phyloP scores from a whole-genome alignment of 2,888 invertebrate species.

The Hydriomena furcata region DNA sequence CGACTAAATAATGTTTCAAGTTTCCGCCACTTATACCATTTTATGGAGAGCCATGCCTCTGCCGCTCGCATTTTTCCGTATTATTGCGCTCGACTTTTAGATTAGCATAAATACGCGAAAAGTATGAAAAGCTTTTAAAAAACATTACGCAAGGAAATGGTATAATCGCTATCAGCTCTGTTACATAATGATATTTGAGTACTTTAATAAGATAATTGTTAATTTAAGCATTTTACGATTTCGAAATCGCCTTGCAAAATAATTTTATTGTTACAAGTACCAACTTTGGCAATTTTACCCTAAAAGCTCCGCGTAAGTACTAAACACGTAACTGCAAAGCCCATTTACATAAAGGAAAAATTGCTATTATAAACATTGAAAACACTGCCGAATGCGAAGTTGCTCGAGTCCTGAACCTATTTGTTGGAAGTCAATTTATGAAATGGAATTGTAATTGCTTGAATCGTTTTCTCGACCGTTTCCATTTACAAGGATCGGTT shows the following conservation, averaged over 20 bases:
- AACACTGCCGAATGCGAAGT: conserved; percentile 27
- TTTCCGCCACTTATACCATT: conserved; percentile 58
- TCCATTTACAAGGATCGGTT: conserved; percentile 32
- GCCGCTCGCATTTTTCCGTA: conserved; percentile 54
- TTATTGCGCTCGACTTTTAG: conserved; percentile 59
- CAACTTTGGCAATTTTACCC: conserved; percentile 24
- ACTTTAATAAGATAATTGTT: conserved; percentile 38
- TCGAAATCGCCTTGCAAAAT: conserved; percentile 12
- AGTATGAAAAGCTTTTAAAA: conserved; percentile 61
- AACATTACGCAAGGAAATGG: conserved; percentile 51
- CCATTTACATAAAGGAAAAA: conserved; percentile 38
- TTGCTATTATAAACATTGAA: conserved; percentile 34
- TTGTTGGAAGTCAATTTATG: conserved; percentile 46
- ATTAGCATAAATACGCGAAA: conserved; percentile 62
- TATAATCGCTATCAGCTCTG: conserved; percentile 49
- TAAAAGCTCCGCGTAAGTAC: conserved; percentile 17
- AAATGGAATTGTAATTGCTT: conserved; percentile 44
- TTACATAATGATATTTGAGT: conserved; percentile 45
- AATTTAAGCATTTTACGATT: conserved; percentile 28
- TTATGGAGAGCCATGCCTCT: conserved; percentile 57
- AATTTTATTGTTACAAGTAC: conserved; percentile 15
- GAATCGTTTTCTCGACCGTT: conserved; percentile 33
- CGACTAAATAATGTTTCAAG: conserved; percentile 60
- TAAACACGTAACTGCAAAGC: conserved; percentile 28
- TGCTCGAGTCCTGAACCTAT: conserved; percentile 27